Base-by-base conservation (phyloP, 2,113 vertebrate genomes). In the Dromaius novaehollandiae region DNA sequence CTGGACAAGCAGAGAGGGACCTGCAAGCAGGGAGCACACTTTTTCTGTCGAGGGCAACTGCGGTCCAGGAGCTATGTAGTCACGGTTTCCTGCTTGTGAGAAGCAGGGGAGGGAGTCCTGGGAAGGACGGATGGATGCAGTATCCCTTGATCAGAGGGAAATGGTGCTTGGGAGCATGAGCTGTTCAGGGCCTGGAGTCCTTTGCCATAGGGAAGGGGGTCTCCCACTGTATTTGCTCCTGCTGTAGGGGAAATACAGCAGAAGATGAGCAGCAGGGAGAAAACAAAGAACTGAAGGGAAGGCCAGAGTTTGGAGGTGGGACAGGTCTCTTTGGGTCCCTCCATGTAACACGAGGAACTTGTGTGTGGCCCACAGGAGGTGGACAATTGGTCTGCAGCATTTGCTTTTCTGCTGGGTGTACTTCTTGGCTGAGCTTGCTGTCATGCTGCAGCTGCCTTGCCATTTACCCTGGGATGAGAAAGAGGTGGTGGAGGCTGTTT, bases 81-180 rank as follows among this genome's bases (percentile, higher is more conserved):
- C 38, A 6, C 4, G 13, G 32, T 68, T 66, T 17, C 48, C 8
- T 38, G 16, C 70, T 46, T 1, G 5, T 13, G 50, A 69, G 48
- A 80, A 56, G 5, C 63, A 61, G 20, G 55, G 26, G 10, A 86
- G 12, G 36, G 25, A 21, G 48, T n/a, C 16, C 19, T 5, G 1
- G 12, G n/a, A 75, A 17, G 26, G 9, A 30, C 28, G 50, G 26
- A 24, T 51, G 60, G 46, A 82, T 22, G 30, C 34, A 66, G 12
- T 25, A 26, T 65, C 26, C 34, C 36, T 81, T 28, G 6, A 19
- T n/a, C 56, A 55, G 25, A 48, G 65, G 25, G 32, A 10, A 69
- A 69, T 32, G 17, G 19, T 82, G n/a, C 38, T 21, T 0, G 0
- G 32, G n/a, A 42, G 2, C 11, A 34, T 4, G 16, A 3, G 3